Conservation (phyloP, 2,113 vertebrate species). For the Pogonocichla stellata region DNA sequence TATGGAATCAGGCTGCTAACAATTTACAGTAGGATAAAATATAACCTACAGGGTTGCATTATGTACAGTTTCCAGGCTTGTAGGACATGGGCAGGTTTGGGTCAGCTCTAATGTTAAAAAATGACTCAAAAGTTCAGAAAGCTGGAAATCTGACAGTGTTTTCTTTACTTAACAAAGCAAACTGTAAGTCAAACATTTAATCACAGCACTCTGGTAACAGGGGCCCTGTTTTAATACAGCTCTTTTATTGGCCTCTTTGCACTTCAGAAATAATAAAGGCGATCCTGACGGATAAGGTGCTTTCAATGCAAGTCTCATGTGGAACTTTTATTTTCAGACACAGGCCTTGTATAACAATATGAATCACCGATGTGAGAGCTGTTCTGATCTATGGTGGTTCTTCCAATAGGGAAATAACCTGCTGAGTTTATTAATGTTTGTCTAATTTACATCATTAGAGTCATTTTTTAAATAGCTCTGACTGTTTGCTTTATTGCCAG, state of each 20-base stretch:
- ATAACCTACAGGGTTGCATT: not conserved
- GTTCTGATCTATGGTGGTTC: constrained; percentile 20
- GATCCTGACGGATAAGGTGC: constrained; percentile 17
- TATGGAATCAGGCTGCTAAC: not conserved
- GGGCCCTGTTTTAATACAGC: constrained; percentile 32
- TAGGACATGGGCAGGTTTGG: not conserved
- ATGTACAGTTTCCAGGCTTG: not conserved
- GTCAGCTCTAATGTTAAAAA: not conserved
- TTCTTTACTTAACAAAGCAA: constrained; percentile 61
- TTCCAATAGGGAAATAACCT: constrained; percentile 58
- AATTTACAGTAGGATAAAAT: not conserved
- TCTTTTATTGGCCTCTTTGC: constrained; percentile 60
- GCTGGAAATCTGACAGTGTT: constrained; percentile 32
- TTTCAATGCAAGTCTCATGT: constrained; percentile 35
- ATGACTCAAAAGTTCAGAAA: constrained; percentile 31
- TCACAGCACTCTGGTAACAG: constrained; percentile 5
- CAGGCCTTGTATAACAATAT: constrained; percentile 20
- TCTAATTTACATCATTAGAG: constrained; percentile 62
- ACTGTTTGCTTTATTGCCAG: not conserved
- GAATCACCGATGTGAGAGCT: not conserved
- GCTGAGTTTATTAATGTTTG: constrained; percentile 69
- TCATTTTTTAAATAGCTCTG: constrained; percentile 24
- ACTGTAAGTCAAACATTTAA: constrained; percentile 62
- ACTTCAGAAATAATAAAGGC: constrained; percentile 38
- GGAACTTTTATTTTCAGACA: constrained; percentile 44